A percentile compares a stretch with the other conserved stretches of the same genome.
Conservation (phyloP, 2,797 vertebrate genomes). For the Syngnathus rostellatus region DNA sequence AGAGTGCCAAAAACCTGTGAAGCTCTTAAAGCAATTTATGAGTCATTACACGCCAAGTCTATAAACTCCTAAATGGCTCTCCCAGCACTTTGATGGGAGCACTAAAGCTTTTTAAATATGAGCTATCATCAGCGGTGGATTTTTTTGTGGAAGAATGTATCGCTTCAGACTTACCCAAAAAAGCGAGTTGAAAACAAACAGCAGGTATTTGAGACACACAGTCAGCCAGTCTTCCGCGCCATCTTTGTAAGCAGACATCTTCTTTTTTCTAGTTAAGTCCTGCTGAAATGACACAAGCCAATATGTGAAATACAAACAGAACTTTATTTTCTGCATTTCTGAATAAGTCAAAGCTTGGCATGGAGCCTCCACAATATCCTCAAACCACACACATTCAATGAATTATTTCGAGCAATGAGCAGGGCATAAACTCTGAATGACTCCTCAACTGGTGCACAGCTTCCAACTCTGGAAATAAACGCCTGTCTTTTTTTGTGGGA, state of each 20-base stretch:
- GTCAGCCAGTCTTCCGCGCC: constrained; percentile 76
- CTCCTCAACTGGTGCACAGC: constrained; percentile 12
- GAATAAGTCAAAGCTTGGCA: not conserved
- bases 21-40: constrained; percentile 32
- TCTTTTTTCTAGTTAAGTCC: constrained; percentile 28
- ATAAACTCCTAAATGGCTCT: constrained; percentile 7
- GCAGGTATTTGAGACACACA: constrained; percentile 80
- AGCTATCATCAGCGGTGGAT: not conserved
- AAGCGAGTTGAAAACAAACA: constrained; percentile 84
- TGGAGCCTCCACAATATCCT: not conserved
- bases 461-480: constrained; percentile 46
- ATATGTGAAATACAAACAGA: too few species aligned
- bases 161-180: constrained; percentile 78
- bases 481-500: constrained; percentile 7
- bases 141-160: not conserved
- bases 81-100: not conserved
- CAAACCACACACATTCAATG: constrained; percentile 11
- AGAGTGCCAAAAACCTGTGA: constrained; percentile 24
- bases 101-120: not conserved
- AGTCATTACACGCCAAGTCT: constrained; percentile 41
- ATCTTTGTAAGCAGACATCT: constrained; percentile 71
- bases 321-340: not conserved
- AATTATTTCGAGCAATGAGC: constrained; percentile 31
- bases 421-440: constrained; percentile 24
- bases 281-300: constrained; percentile 23